Conservation (phyloP, 2,113 vertebrate genomes). For the Brevimyrus niger region DNA sequence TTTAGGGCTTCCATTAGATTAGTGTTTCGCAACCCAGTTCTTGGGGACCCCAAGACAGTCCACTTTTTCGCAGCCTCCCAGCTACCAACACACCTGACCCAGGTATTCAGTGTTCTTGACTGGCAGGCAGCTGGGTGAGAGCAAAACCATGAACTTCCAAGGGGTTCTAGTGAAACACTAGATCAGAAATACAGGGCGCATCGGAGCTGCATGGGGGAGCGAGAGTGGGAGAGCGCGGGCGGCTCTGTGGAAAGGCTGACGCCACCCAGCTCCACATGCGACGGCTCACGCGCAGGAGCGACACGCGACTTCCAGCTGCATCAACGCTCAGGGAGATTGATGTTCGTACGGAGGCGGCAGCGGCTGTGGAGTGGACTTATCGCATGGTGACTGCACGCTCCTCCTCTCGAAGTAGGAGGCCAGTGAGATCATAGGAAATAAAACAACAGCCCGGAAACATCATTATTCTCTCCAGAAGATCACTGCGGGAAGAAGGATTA, state of each 20-base stretch:
- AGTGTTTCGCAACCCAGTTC: neutral
- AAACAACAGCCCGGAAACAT: neutral
- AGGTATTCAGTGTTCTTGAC: neutral
- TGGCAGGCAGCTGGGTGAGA: neutral
- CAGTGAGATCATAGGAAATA: neutral
- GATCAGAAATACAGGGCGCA: neutral
- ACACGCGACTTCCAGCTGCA: neutral
- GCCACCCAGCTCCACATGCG: neutral
- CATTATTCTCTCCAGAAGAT: neutral
- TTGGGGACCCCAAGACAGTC: neutral
- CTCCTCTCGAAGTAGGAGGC: neutral
- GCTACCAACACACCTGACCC: neutral
- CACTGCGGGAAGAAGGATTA: neutral
- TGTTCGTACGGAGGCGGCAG: slow-evolving; percentile 16
- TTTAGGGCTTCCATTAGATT: neutral
- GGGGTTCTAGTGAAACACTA: neutral
- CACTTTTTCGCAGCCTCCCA: neutral
- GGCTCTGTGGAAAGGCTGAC: neutral
- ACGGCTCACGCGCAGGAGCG: neutral
- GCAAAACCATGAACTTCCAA: neutral
- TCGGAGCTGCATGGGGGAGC: neutral
- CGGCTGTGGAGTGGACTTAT: slow-evolving; percentile 4
- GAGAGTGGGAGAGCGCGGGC: neutral
- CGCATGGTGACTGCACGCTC: slow-evolving; percentile 27
- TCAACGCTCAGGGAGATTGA: slow-evolving; percentile 13